phyloP scores from a whole-genome alignment of 2,113 vertebrate genomes.

The Lagopus muta region DNA sequence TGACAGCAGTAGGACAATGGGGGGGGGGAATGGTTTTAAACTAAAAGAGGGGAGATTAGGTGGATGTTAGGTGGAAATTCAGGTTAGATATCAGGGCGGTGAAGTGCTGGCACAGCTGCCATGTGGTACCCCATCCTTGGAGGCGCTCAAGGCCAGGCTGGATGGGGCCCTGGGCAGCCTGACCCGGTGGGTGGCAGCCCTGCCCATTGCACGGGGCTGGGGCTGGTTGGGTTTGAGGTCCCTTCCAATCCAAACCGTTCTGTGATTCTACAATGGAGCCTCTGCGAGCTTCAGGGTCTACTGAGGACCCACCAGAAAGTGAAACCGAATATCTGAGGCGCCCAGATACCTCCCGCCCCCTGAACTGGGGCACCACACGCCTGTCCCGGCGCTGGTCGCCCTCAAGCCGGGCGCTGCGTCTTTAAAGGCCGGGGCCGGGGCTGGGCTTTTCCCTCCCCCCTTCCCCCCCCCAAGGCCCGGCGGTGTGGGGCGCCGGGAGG shows the following conservation, averaged over 20 bases:
- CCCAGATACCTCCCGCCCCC: no score
- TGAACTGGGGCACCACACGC: neutral
- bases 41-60: neutral
- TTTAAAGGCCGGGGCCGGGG: slow-evolving; percentile 26
- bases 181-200: neutral
- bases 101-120: neutral
- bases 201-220: no score
- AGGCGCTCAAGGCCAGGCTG: neutral
- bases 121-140: neutral
- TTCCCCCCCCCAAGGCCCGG: neutral
- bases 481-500: slow-evolving; percentile 72
- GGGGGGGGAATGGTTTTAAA: neutral
- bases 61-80: neutral
- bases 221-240: neutral
- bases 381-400: no score
- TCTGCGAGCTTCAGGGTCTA: neutral
- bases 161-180: neutral
- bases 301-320: neutral
- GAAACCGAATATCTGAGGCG: neutral
- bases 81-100: neutral
- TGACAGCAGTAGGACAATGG: neutral
- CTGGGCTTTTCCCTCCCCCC: neutral
- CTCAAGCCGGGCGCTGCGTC: neutral
- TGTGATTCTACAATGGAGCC: neutral
- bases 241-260: neutral